phyloP scores from a whole-genome alignment of 1,140 invertebrate genomes.

The Drosophila leontia region DNA sequence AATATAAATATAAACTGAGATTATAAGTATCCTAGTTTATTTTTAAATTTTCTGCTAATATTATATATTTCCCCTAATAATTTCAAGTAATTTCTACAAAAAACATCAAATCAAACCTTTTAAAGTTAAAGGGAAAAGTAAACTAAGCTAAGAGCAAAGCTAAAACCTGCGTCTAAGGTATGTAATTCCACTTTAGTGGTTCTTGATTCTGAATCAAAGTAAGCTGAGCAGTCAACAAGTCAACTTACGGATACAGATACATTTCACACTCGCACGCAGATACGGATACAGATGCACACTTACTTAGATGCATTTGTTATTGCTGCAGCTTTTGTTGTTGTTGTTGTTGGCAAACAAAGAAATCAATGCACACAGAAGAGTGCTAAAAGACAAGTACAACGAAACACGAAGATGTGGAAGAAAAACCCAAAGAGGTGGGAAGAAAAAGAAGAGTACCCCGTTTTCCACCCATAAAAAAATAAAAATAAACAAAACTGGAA shows the following conservation, averaged over 20 bases:
- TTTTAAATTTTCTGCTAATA: not conserved
- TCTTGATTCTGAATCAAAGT: conserved; percentile 55
- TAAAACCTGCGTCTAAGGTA: conserved; percentile 18
- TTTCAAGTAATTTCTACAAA: not conserved
- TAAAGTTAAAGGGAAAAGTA: not conserved
- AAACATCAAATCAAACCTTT: not conserved
- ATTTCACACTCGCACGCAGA: conserved; percentile 25
- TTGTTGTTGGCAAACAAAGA: conserved; percentile 62
- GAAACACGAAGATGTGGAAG: conserved; percentile 40
- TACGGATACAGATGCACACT: conserved; percentile 27
- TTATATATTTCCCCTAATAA: not conserved
- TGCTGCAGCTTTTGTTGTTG: conserved; percentile 21
- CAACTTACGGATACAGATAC: conserved; percentile 47
- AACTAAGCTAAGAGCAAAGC: not conserved
- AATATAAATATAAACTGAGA: not conserved
- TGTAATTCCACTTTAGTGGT: conserved; percentile 51
- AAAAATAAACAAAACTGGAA: conserved; percentile 1
- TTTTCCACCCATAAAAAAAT: not conserved
- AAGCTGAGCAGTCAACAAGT: conserved; percentile 70
- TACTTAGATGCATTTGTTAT: conserved; percentile 40
- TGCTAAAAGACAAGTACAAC: conserved; percentile 64
- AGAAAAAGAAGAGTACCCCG: conserved; percentile 11
- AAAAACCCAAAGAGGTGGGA: conserved; percentile 22
- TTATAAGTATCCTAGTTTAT: not conserved
- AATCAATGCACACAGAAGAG: conserved; percentile 67